These are phyloP conservation scores for Diadumene lineata DNA, from an alignment of 92 coral and sea anemone species.

Conservation along the genomic window DNA sequence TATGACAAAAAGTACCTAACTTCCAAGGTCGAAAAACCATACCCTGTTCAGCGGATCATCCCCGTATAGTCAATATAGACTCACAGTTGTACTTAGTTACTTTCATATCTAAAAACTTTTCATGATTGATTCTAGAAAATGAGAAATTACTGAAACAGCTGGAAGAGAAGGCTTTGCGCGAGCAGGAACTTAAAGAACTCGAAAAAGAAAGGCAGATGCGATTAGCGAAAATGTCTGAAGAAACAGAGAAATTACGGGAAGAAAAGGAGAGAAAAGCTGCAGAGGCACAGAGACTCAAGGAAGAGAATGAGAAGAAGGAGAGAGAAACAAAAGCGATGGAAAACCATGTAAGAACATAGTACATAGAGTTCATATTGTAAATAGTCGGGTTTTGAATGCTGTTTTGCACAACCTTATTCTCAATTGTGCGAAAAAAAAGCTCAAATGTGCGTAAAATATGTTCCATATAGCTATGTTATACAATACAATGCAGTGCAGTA, in stretches of 20 bases:
- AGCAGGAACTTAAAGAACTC: neutral
- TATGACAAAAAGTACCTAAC: too few relatives aligned
- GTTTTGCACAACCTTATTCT: too few relatives aligned
- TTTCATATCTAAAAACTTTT: too few relatives aligned
- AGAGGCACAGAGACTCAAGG: neutral
- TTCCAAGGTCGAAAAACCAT: too few relatives aligned
- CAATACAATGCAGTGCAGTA: too few relatives aligned
- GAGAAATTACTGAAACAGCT: neutral
- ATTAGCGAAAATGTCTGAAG: neutral
- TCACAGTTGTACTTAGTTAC: too few relatives aligned
- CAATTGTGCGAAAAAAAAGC: too few relatives aligned
- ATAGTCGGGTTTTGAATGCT: too few relatives aligned
- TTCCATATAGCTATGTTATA: too few relatives aligned
- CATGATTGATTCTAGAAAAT: neutral
- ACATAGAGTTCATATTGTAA: neutral
- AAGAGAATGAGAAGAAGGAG: neutral
- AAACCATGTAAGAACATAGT: slow-evolving; percentile 26
- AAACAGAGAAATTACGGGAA: neutral
- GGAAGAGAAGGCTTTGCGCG: neutral
- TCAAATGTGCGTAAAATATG: too few relatives aligned
- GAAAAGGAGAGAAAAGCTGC: neutral
- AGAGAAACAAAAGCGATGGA: slow-evolving; percentile 24
- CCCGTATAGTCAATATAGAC: too few relatives aligned
- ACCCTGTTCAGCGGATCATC: too few relatives aligned
- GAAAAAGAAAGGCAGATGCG: neutral